Base-by-base conservation (phyloP, 1,140 invertebrate genomes). In the Drosophila funebris region DNA sequence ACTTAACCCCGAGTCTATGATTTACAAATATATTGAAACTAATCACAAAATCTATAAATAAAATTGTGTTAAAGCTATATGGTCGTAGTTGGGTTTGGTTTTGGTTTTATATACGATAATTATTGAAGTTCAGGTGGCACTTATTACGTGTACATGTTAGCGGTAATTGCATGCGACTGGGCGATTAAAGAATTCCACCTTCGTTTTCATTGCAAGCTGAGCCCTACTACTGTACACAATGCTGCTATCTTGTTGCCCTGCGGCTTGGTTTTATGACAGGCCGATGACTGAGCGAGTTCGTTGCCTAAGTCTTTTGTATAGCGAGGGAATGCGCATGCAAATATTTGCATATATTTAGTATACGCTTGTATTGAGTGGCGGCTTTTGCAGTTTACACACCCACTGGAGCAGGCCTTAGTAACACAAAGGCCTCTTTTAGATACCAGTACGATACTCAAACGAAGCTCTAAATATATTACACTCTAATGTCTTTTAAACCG, bases 401-500 rank as follows among this genome's bases (percentile, higher is more conserved):
- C 82, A 85, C 82, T 46, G 58, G 9, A 33, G 46, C 37, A 56
- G 52, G 76, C 50, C 73, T 63, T 84, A 43, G 82, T 57, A 85
- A 87, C 81, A 87, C 44, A 82, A 69, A 56, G 46, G 41, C 56
- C 41, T 33, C 22, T 57, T 57, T 41, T 43, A 57, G 36, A 57
- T 57, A 43, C 37, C 9, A 39, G 33, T 27, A 9, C 53, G 52
- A 39, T 54, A 54, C 39, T 14, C 3, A 8, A n/a, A 20, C 31
- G 50, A 36, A 37, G 29, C 58, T 88, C 80, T 68, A 87, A 87
- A 85, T 85, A 85, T 85, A 85, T 85, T 85, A 85, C 82, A 78
- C 78, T 85, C 82, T 82, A 85, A 85, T 87, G 82, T 79, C 82
- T 85, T 85, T 85, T 87, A 85, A 87, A 80, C 82, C 74, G 82